These are phyloP conservation scores for Tuberolachnus salignus DNA, from an alignment of 2,888 invertebrate genomes.

Conservation along the genomic window DNA sequence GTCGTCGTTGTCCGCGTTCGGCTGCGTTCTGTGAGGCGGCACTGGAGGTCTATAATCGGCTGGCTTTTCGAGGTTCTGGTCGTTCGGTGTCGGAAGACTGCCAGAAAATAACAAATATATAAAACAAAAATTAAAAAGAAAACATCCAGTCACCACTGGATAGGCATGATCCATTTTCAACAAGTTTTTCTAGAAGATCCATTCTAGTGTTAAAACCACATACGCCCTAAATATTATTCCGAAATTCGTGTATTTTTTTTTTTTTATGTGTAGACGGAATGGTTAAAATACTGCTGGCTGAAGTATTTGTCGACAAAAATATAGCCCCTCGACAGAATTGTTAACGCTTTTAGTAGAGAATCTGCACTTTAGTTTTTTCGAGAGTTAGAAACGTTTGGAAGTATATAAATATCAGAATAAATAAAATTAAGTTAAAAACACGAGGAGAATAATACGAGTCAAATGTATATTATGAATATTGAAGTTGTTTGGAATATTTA, in stretches of 20 bases:
- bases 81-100: constrained; percentile 44
- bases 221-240: too few species aligned
- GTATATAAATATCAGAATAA: not conserved
- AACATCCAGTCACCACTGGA: not conserved
- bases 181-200: too few species aligned
- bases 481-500: too few species aligned
- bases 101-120: not conserved
- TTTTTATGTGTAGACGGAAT: not conserved
- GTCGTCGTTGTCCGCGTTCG: constrained; percentile 47
- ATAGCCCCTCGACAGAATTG: too few species aligned
- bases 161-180: too few species aligned
- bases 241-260: too few species aligned
- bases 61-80: constrained; percentile 51
- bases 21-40: constrained; percentile 75
- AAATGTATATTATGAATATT: too few species aligned
- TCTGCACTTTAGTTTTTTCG: too few species aligned
- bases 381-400: not conserved
- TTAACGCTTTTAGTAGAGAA: not conserved
- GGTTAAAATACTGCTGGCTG: too few species aligned
- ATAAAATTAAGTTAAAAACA: not conserved
- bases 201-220: too few species aligned
- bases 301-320: too few species aligned
- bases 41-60: constrained; percentile 84
- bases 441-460: too few species aligned
- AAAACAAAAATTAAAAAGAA: not conserved